phyloP scores from a whole-genome alignment of 1,140 invertebrate species.

The Drosophila navojoa region DNA sequence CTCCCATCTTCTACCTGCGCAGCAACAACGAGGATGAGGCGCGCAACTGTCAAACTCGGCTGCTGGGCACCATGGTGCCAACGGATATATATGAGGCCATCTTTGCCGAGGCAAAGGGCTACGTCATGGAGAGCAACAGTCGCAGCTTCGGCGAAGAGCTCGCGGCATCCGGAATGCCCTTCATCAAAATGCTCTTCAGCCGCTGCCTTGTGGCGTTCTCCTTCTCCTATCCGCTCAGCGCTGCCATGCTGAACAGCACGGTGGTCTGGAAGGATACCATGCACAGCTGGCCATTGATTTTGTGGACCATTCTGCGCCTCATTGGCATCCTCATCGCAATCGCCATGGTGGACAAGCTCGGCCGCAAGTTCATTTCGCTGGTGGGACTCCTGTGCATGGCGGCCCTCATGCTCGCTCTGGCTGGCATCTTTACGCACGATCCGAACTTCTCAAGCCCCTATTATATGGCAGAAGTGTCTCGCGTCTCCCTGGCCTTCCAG shows the following conservation, averaged over 20 bases:
- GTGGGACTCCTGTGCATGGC: constrained; percentile 44
- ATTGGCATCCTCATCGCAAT: constrained; percentile 35
- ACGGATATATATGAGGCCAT: constrained; percentile 14
- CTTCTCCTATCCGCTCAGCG: constrained; percentile 46
- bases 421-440: constrained; percentile 36
- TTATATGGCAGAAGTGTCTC: constrained; percentile 44
- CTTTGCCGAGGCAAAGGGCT: constrained; percentile 46
- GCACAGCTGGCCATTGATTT: constrained; percentile 41
- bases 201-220: constrained; percentile 59
- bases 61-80: constrained; percentile 29
- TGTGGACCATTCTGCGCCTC: constrained; percentile 48
- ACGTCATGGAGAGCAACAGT: constrained; percentile 37
- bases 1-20: constrained; percentile 54
- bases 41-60: constrained; percentile 20
- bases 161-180: constrained; percentile 22
- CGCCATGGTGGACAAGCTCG: constrained; percentile 36
- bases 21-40: constrained; percentile 38
- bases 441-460: constrained; percentile 16
- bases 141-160: constrained; percentile 21
- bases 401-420: constrained; percentile 46
- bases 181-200: constrained; percentile 43
- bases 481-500: constrained; percentile 44
- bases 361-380: constrained; percentile 48
- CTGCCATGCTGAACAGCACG: constrained; percentile 31
- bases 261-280: constrained; percentile 2